Percentiles rank a stretch among this genome's conserved stretches.
phyloP scores from a whole-genome alignment of 2,797 vertebrate species.

The Acrocephalus scirpaceus region DNA sequence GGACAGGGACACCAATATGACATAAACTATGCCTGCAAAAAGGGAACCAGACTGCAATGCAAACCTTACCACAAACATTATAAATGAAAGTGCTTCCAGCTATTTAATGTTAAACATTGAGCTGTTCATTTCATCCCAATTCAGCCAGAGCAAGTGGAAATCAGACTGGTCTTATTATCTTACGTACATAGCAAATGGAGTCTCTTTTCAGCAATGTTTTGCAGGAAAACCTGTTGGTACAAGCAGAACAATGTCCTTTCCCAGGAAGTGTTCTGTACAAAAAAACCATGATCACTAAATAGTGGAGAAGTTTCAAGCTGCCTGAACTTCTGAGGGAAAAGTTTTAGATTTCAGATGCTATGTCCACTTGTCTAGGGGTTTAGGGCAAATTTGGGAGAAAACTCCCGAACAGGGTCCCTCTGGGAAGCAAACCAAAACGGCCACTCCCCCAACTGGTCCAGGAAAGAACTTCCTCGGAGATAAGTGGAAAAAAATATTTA shows the following conservation, averaged over 20 bases:
- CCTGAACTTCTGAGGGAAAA: neutral
- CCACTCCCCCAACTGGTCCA: too few species aligned
- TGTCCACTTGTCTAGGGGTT: neutral
- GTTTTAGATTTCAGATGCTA: neutral
- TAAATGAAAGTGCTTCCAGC: neutral
- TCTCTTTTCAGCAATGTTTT: neutral
- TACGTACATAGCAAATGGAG: neutral
- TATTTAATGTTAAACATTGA: neutral
- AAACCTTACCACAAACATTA: neutral
- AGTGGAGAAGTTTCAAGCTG: neutral
- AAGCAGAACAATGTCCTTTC: neutral
- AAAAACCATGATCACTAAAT: neutral
- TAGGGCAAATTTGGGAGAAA: too few species aligned
- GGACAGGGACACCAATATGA: neutral
- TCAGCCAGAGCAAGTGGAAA: neutral
- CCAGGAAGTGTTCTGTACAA: neutral
- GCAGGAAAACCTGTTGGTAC: neutral
- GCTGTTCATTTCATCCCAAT: neutral
- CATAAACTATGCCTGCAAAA: neutral
- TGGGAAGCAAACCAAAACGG: too few species aligned
- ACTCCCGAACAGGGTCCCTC: too few species aligned
- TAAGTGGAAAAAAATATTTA: too few species aligned
- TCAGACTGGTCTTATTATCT: neutral
- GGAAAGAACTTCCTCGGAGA: too few species aligned
- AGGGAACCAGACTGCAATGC: neutral